Evolutionary conservation across 1,140 invertebrate species (phyloP), one percentile per base, ranked within the genome.

Genomic region (Diploscapter pachys): DNA sequence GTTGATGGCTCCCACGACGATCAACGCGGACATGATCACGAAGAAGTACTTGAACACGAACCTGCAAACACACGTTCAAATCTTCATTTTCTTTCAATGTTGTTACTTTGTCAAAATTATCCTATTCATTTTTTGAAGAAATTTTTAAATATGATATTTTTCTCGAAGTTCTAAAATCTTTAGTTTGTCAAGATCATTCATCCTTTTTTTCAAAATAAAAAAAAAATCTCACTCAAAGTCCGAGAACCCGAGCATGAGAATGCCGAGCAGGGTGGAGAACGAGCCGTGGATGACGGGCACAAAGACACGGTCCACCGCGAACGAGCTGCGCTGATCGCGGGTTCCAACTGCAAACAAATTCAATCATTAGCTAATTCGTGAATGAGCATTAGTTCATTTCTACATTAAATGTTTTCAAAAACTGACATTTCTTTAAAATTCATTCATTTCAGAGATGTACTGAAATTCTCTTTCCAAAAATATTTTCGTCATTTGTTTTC

Each of bases 1-100:
- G 87, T 98, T 98, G 8, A 94, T 86, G 3, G 95, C 87, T 0
- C 94, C 93, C 74, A 96, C 89, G 11, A 92, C 87, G 6, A 97
- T 91, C 0, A 96, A 88, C 9, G 91, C 91, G 4, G 93, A 86
- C 61, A 96, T 87, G 8, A 95, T 90, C 78, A 91, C 90, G 86
- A 95, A 95, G 86, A 96, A 95, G 87, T 97, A 93, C 78, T 91
- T 90, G 56, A 94, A 91, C 71, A 98, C 93, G 86, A 98, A 98
- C 80, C 75, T 76, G 62, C 8, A 76, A 66, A 31, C 31, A 31
- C 31, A 31, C 1, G 1, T 31, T 31, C 31, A 31, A 31, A 31
- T 31, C 31, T 31, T 31, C 31, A 1, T 31, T 31, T 31, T 31
- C 31, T 31, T 31, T 31, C 31, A 31, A 31, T 31, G n/a, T n/a